These are phyloP conservation scores for Podotricha telesiphe DNA, from an alignment of 2,888 invertebrate genomes.

Conservation along the genomic window DNA sequence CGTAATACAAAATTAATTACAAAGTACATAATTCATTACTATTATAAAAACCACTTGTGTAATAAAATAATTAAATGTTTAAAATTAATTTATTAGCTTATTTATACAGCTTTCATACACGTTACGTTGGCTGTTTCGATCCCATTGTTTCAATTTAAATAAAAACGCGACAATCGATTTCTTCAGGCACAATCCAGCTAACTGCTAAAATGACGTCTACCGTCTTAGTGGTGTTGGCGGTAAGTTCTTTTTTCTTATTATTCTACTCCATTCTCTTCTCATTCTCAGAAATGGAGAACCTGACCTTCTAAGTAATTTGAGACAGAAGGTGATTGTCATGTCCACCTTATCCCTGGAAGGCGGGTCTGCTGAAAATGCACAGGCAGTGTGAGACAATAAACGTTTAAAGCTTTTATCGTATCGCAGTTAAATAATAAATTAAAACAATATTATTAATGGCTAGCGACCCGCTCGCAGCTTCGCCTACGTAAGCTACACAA, in stretches of 20 bases:
- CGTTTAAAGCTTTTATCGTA: too few relatives aligned
- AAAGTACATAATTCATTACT: neutral
- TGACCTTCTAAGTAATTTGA: too few relatives aligned
- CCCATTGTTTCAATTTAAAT: constrained; percentile 1
- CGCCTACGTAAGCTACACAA: too few relatives aligned
- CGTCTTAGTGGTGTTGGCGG: constrained; percentile 13
- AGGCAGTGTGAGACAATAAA: too few relatives aligned
- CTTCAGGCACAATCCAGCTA: constrained; percentile 4
- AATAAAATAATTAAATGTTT: constrained; percentile 1
- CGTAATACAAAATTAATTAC: neutral
- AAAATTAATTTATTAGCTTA: constrained; percentile 5
- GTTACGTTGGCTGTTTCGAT: neutral
- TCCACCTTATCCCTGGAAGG: too few relatives aligned
- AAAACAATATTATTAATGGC: too few relatives aligned
- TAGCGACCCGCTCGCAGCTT: too few relatives aligned
- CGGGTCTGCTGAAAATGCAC: too few relatives aligned
- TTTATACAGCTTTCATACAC: constrained; percentile 7
- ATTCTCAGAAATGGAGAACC: too few relatives aligned
- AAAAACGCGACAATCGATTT: neutral
- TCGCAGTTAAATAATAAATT: too few relatives aligned
- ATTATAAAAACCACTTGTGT: neutral
- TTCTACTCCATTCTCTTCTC: too few relatives aligned
- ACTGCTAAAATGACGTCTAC: constrained; percentile 16
- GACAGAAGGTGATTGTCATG: too few relatives aligned
- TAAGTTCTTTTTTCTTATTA: constrained; percentile 6